These are phyloP conservation scores for Gila robusta DNA, from an alignment of 2,797 vertebrate genomes.

Conservation along the genomic window DNA sequence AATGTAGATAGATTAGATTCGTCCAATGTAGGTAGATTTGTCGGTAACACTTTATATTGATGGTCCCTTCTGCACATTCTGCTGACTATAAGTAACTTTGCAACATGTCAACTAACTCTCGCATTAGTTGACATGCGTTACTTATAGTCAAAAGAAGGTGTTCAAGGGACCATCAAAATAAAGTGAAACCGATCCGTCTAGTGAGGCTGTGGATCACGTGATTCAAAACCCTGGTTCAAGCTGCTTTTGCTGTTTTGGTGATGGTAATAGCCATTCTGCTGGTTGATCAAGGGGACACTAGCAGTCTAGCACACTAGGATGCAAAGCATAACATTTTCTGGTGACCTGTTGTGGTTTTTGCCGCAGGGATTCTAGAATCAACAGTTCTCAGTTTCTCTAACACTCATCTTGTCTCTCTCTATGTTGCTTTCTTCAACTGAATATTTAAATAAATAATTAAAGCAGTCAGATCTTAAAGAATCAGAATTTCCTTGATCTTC, in stretches of 20 bases:
- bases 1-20: neutral
- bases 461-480: conserved; percentile 21
- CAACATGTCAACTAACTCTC: no score
- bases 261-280: neutral
- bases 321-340: neutral
- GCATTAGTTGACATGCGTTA: no score
- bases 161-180: no score
- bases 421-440: neutral
- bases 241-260: neutral
- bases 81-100: no score
- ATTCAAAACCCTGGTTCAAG: neutral
- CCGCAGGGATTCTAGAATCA: neutral
- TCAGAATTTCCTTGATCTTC: conserved; percentile 15
- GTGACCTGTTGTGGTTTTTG: conserved; percentile 2
- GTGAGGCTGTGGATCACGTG: neutral
- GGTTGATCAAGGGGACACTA: neutral
- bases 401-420: neutral
- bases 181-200: neutral
- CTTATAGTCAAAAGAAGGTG: no score
- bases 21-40: neutral
- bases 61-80: no score
- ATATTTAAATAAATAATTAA: conserved; percentile 21
- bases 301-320: neutral
- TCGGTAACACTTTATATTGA: neutral
- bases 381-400: neutral